Base-by-base conservation (phyloP, 2,888 invertebrate genomes). In the Zygogramma bicolorata region DNA sequence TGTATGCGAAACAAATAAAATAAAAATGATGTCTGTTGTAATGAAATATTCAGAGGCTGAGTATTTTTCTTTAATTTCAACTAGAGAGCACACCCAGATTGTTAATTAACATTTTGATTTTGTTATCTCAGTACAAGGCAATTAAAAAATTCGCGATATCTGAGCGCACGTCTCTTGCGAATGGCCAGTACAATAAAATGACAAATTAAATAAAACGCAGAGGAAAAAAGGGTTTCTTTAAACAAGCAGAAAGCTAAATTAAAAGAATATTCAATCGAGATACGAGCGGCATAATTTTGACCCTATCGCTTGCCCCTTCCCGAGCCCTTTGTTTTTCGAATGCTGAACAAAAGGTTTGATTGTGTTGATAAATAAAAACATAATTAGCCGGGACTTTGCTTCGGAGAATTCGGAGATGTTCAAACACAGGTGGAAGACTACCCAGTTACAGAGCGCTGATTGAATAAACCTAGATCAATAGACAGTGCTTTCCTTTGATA, bases 61-160 rank as follows among this genome's bases (percentile, higher is more conserved):
- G 85, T 86, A 85, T 86, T 86, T 86, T 86, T 86, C 86, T 86
- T 86, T 86, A 86, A 86, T 86, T 85, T 84, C 82, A 84, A 83
- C 82, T 82, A 82, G 82, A 83, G 82, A 84, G 84, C 83, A 85
- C 83, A 84, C 83, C 84, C 84, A 83, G 85, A 85, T 85, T 86
- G 85, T 86, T 87, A 86, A 86, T 86, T 87, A 86, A 86, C 86
- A 87, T 86, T 86, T 86, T 86, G 86, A 86, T 86, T 87, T 86
- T 87, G 87, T 87, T 87, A 86, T 86, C 87, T 87, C 85, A 83
- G 82, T 80, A 78, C 82, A 81, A 84, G 85, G 85, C 86, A 86
- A 87, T 86, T 87, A 86, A 87, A 87, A 86, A 86, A 84, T 84
- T 84, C 81, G 84, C 86, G 85, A 86, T 86, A 86, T 84, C 84